Evolutionary conservation across 1,140 invertebrate species (phyloP).

Genomic region (Drosophila mauritiana): DNA sequence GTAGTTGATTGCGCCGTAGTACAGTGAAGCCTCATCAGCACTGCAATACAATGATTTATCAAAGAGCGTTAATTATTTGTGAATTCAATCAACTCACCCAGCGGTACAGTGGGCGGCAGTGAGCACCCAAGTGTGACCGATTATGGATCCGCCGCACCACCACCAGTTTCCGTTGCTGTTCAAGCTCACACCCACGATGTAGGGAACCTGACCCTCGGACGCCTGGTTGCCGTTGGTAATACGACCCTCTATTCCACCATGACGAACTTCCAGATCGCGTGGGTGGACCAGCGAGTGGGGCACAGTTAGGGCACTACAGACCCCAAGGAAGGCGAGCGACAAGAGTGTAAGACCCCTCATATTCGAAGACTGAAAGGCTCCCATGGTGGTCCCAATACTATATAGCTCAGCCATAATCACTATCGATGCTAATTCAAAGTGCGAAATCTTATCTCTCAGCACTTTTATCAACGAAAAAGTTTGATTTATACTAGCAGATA

Average conservation of each 20-base stretch:
- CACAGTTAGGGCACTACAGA: conserved; percentile 15
- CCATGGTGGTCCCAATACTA: neutral
- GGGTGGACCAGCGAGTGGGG: conserved; percentile 19
- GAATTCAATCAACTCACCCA: neutral
- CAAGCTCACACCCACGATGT: conserved; percentile 85
- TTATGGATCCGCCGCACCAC: conserved; percentile 87
- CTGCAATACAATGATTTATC: neutral
- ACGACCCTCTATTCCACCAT: conserved; percentile 52
- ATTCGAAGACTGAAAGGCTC: conserved; percentile 18
- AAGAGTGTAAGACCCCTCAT: conserved; percentile 18
- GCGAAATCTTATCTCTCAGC: neutral
- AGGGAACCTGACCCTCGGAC: conserved; percentile 85
- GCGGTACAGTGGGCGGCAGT: conserved; percentile 87
- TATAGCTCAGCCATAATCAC: conserved; percentile 4
- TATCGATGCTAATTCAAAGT: conserved; percentile 22
- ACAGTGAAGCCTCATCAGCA: conserved; percentile 52
- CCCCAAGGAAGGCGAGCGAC: conserved; percentile 6
- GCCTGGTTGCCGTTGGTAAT: conserved; percentile 78
- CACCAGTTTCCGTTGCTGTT: conserved; percentile 58
- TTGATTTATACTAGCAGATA: conserved; percentile 1
- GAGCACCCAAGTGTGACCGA: conserved; percentile 86
- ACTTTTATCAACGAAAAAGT: neutral
- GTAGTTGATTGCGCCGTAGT: conserved; percentile 64
- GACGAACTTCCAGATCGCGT: conserved; percentile 17
- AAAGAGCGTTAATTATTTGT: neutral